These are phyloP conservation scores for Sebastiscus albofasciatus DNA, from an alignment of 2,797 vertebrate species.

Conservation along the genomic window DNA sequence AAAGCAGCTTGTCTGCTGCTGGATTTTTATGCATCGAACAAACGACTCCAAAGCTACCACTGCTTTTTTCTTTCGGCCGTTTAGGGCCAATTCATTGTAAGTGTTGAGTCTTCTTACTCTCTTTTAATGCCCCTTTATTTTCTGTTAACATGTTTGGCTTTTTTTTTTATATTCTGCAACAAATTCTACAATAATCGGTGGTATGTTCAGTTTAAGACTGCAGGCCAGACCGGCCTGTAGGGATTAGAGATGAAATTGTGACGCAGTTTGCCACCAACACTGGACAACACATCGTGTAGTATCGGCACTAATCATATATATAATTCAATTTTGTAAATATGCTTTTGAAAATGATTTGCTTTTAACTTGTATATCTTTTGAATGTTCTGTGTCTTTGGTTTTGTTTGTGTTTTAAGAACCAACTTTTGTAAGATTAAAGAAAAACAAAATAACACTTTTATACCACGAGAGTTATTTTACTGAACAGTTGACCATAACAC, in stretches of 20 bases:
- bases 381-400: slow-evolving; percentile 41
- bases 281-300: slow-evolving; percentile 35
- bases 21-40: background rate
- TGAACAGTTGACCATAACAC: background rate
- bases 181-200: background rate
- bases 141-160: background rate
- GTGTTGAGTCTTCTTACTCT: background rate
- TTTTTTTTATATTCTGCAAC: background rate
- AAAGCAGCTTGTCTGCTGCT: background rate
- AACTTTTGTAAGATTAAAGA: slow-evolving; percentile 63
- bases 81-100: background rate
- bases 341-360: slow-evolving; percentile 43
- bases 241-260: background rate
- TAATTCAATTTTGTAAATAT: slow-evolving; percentile 65
- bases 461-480: background rate
- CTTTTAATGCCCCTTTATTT: background rate
- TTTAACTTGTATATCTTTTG: slow-evolving; percentile 35
- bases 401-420: slow-evolving; percentile 56
- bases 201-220: background rate
- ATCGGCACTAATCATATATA: slow-evolving; percentile 32
- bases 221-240: background rate
- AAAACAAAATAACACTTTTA: slow-evolving; percentile 8
- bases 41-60: background rate
- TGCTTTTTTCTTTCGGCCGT: background rate
- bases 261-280: slow-evolving; percentile 3